phyloP scores from a whole-genome alignment of 2,113 vertebrate genomes.

The Lates calcarifer region DNA sequence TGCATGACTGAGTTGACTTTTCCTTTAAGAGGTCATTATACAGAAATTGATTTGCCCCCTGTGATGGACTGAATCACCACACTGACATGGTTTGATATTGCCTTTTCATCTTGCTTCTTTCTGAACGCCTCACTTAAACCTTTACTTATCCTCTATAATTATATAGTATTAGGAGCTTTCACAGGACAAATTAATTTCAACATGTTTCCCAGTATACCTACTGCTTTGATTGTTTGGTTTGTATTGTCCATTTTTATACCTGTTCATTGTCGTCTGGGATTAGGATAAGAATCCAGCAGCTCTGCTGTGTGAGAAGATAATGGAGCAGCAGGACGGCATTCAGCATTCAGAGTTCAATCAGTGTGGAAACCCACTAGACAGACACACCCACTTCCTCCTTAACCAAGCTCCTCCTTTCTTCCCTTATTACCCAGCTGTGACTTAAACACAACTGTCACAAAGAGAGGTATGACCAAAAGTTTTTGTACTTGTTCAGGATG shows the following conservation, averaged over 20 bases:
- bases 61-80: background rate
- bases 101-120: constrained; percentile 11
- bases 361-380: constrained; percentile 9
- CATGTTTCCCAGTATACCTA: background rate
- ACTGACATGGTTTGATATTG: background rate
- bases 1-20: background rate
- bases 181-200: background rate
- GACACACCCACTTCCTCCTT: constrained; percentile 19
- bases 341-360: background rate
- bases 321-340: constrained; percentile 9
- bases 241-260: constrained; percentile 6
- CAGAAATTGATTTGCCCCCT: background rate
- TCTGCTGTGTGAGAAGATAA: constrained; percentile 21
- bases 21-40: background rate
- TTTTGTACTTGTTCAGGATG: background rate
- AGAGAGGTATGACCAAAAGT: too few relatives aligned
- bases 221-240: constrained; percentile 1
- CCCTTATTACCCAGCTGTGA: background rate
- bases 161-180: background rate
- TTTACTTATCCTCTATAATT: background rate
- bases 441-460: too few relatives aligned
- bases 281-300: background rate
- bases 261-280: background rate
- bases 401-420: background rate
- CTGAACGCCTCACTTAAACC: background rate